phyloP scores from a whole-genome alignment of 2,888 invertebrate genomes.

The Deladenus siricidicola region DNA sequence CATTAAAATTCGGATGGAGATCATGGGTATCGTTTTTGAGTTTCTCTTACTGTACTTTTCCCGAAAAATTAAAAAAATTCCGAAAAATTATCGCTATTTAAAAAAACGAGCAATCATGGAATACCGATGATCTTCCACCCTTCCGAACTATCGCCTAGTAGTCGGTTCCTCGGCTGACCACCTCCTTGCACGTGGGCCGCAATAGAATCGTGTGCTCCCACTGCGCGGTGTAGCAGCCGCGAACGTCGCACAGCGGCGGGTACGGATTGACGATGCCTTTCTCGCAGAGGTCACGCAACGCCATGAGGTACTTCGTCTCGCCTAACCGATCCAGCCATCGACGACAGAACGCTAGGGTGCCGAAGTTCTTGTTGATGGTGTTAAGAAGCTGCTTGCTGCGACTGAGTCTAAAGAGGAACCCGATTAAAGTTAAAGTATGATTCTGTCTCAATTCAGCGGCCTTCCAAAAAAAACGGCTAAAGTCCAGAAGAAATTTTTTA shows the following conservation, averaged over 20 bases:
- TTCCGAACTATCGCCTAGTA: slow-evolving; percentile 64
- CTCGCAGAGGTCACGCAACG: slow-evolving; percentile 92
- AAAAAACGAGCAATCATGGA: no score
- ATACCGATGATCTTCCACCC: no score
- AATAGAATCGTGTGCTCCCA: slow-evolving; percentile 96
- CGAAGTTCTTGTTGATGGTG: slow-evolving; percentile 88
- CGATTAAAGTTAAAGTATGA: not conserved
- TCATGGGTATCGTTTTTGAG: no score
- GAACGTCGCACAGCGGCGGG: slow-evolving; percentile 91
- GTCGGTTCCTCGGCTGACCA: slow-evolving; percentile 90
- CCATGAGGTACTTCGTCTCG: slow-evolving; percentile 94
- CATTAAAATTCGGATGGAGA: no score
- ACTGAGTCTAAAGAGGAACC: slow-evolving; percentile 68
- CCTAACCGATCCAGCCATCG: slow-evolving; percentile 96
- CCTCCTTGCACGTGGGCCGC: slow-evolving; percentile 94
- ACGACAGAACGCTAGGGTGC: slow-evolving; percentile 94
- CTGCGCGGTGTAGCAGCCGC: slow-evolving; percentile 96
- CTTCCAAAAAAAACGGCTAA: not conserved
- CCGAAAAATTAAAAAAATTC: no score
- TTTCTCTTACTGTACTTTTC: no score
- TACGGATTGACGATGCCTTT: slow-evolving; percentile 95
- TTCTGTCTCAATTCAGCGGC: not conserved
- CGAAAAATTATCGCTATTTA: no score
- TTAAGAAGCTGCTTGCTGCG: slow-evolving; percentile 85
- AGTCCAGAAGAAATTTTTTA: no score